Percentiles rank a stretch among this genome's conserved stretches.
Evolutionary conservation across 2,888 invertebrate genomes (phyloP).

Genomic region (Lasioglossum vierecki): DNA sequence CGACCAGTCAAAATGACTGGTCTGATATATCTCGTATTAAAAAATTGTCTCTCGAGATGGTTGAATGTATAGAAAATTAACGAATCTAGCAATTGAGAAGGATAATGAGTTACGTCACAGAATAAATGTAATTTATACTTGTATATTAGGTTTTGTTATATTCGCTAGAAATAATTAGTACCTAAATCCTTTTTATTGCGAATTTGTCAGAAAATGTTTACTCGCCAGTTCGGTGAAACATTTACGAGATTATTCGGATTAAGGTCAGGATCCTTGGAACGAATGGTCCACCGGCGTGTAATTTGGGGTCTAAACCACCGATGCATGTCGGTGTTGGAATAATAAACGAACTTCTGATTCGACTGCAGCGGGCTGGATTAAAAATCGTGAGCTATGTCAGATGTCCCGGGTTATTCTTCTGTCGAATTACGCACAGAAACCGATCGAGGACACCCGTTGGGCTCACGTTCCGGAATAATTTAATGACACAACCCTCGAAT

Average conservation of each 20-base stretch:
- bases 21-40: too few species aligned
- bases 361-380: slow-evolving; percentile 8
- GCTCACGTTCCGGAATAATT: slow-evolving; percentile 82
- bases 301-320: not conserved
- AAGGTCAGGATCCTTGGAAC: not conserved
- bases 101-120: too few species aligned
- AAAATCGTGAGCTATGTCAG: slow-evolving; percentile 50
- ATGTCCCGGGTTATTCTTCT: slow-evolving; percentile 60
- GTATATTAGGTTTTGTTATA: too few species aligned
- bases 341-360: slow-evolving; percentile 12
- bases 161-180: too few species aligned
- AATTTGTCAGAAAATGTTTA: not conserved
- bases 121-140: too few species aligned
- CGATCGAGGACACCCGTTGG: slow-evolving; percentile 74
- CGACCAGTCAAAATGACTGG: too few species aligned
- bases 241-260: not conserved
- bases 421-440: slow-evolving; percentile 60
- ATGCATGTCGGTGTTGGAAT: not conserved
- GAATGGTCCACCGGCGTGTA: not conserved
- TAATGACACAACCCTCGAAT: slow-evolving; percentile 78
- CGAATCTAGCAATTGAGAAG: too few species aligned
- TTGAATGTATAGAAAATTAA: too few species aligned
- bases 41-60: too few species aligned
- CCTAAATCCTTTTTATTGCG: too few species aligned
- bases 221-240: not conserved